phyloP scores from a whole-genome alignment of 1,140 invertebrate genomes.

The Phocides pigmalion region DNA sequence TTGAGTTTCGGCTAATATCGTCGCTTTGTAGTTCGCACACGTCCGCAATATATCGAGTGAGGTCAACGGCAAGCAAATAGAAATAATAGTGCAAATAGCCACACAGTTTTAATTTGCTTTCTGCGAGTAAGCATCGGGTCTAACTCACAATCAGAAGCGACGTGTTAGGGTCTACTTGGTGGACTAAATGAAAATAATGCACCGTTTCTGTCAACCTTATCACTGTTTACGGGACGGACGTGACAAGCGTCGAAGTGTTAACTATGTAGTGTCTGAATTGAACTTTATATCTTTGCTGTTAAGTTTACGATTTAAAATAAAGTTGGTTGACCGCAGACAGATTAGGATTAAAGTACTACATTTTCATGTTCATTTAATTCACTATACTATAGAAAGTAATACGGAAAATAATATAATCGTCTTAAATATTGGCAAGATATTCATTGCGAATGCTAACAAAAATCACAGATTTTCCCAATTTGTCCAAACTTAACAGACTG shows the following conservation, averaged over 20 bases:
- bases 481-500: too few species aligned
- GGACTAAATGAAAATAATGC: slow-evolving; percentile 66
- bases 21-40: slow-evolving; percentile 12
- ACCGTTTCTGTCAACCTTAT: slow-evolving; percentile 65
- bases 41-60: slow-evolving; percentile 30
- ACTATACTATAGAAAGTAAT: too few species aligned
- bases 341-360: too few species aligned
- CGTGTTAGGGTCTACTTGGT: slow-evolving; percentile 30
- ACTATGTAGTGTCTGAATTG: neutral
- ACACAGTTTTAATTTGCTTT: slow-evolving; percentile 32
- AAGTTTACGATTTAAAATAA: too few species aligned
- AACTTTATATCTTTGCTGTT: neutral
- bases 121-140: slow-evolving; percentile 9
- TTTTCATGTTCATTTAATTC: too few species aligned
- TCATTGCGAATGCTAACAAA: too few species aligned
- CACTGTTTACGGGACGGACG: slow-evolving; percentile 62
- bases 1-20: slow-evolving; percentile 11
- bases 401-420: too few species aligned
- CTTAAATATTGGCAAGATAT: too few species aligned
- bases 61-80: slow-evolving; percentile 27
- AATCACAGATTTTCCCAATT: too few species aligned
- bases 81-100: slow-evolving; percentile 28
- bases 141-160: slow-evolving; percentile 44
- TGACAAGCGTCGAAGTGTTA: slow-evolving; percentile 50
- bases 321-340: too few species aligned